These are phyloP conservation scores for Delphinus delphis DNA, from an alignment of 2,113 vertebrate species.

Conservation along the genomic window DNA sequence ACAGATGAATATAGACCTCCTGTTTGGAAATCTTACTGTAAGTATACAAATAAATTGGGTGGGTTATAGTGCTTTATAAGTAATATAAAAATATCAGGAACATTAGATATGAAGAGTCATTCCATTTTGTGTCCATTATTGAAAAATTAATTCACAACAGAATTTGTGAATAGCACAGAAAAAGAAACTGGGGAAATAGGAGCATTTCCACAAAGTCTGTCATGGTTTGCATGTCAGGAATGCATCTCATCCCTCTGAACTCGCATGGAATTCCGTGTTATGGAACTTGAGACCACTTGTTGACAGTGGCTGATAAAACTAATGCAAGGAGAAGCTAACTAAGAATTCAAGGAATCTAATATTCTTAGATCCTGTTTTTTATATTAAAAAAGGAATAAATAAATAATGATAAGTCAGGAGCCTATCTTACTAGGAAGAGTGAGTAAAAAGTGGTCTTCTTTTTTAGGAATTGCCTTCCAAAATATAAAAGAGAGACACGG, in stretches of 20 bases:
- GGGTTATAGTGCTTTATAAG: constrained; percentile 39
- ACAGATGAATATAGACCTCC: constrained; percentile 94
- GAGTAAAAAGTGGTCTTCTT: background rate
- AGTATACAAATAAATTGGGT: constrained; percentile 79
- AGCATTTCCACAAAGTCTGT: background rate
- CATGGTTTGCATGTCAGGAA: background rate
- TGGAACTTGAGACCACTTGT: background rate
- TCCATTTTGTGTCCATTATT: constrained; percentile 9
- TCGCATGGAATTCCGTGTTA: background rate
- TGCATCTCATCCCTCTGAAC: background rate
- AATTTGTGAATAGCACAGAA: background rate
- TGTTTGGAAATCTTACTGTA: constrained; percentile 94
- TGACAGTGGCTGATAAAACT: constrained; percentile 3
- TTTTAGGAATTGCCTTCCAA: constrained; percentile 21
- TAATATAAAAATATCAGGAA: constrained; percentile 22
- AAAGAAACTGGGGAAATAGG: background rate
- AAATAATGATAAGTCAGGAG: background rate
- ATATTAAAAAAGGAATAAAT: background rate
- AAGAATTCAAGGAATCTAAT: background rate
- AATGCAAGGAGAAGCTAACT: background rate
- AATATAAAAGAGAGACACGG: background rate
- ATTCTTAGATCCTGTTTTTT: constrained; percentile 14
- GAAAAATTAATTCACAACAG: constrained; percentile 14
- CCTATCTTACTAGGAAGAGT: background rate
- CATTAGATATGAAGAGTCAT: constrained; percentile 26